phyloP scores from a whole-genome alignment of 2,888 invertebrate genomes.

The Ectropis crepuscularia region DNA sequence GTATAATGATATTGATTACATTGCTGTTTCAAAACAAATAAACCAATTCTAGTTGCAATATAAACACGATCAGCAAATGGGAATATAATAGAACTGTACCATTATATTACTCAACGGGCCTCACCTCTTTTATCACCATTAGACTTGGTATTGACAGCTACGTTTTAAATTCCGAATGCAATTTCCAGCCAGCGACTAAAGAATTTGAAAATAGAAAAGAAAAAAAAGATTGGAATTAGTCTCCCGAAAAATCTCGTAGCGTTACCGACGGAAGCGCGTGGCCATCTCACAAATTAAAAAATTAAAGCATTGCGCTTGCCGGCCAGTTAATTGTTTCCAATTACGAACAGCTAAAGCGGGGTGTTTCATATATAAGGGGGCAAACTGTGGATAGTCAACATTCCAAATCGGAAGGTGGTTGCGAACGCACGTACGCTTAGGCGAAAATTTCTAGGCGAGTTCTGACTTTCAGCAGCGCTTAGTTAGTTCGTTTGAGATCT shows the following conservation, averaged over 20 bases:
- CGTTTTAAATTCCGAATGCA: slow-evolving; percentile 30
- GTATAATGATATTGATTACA: slow-evolving; percentile 25
- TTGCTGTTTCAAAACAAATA: slow-evolving; percentile 48
- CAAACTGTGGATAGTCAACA: slow-evolving; percentile 66
- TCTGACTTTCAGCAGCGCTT: slow-evolving; percentile 80
- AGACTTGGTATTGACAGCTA: slow-evolving; percentile 48
- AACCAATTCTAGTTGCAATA: slow-evolving; percentile 51
- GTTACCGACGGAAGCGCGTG: slow-evolving; percentile 62
- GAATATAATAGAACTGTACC: slow-evolving; percentile 50
- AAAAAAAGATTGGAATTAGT: neutral
- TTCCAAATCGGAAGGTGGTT: slow-evolving; percentile 75
- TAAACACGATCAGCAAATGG: slow-evolving; percentile 52
- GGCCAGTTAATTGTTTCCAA: slow-evolving; percentile 81
- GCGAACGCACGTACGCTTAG: slow-evolving; percentile 75
- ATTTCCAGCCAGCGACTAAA: slow-evolving; percentile 12
- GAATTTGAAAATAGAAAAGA: slow-evolving; percentile 2
- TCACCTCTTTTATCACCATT: slow-evolving; percentile 55
- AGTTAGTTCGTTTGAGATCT: slow-evolving; percentile 84
- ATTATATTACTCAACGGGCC: slow-evolving; percentile 54
- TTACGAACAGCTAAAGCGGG: slow-evolving; percentile 74
- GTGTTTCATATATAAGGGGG: slow-evolving; percentile 79
- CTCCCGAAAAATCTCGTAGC: slow-evolving; percentile 27
- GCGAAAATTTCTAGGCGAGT: slow-evolving; percentile 83
- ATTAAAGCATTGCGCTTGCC: slow-evolving; percentile 78
- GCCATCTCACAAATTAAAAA: slow-evolving; percentile 76